Base-by-base conservation (phyloP, 1,140 invertebrate species). In the Radopholus similis region DNA sequence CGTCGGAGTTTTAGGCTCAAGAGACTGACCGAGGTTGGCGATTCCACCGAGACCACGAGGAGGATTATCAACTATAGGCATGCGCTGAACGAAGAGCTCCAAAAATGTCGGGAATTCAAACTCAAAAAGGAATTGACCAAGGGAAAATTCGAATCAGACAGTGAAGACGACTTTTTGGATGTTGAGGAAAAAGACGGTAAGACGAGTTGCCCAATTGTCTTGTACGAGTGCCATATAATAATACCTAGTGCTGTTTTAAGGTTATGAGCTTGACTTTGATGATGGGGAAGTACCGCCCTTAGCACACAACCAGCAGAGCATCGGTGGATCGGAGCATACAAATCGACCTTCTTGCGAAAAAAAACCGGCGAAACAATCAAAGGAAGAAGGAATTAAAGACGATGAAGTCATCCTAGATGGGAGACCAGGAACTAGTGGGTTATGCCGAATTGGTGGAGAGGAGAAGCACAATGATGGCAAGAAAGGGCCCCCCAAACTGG, bases 131-230 rank as follows among this genome's bases (percentile, higher is more conserved):
- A 37, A 15, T 2, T 64, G 11, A 37, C 15, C 0, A 34, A 68
- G 40, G 30, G 40, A 13, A 23, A 18, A 23, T 34, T 18, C 6
- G 54, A 34, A 0, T 13, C 21, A 5, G 76, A 75, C n/a, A 49
- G 32, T 23, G 64, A 67, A 23, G 37, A 71, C 13, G 68, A 76
- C 13, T 76, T 73, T 51, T 21, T 72, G 28, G 72, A 73, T 63
- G 74, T 73, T 18, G 66, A 71, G 23, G 74, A 73, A 40, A 76
- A 77, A 47, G 73, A 73, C 30, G 71, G 73, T 70, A 15, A 5
- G 37, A 60, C 2, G 3, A 0, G 51, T 21, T 15, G 1, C 35
- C 26, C 18, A 53, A 8, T 72, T 23, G 0, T 56, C 3, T 13
- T 60, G 13, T 28, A 38, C 11, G 34, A 40, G 32, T n/a, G 4